A percentile compares a stretch with the other conserved stretches of the same genome.
These are phyloP conservation scores for Amphipyra tragopoginis DNA, from an alignment of 2,888 invertebrate genomes.

Conservation along the genomic window DNA sequence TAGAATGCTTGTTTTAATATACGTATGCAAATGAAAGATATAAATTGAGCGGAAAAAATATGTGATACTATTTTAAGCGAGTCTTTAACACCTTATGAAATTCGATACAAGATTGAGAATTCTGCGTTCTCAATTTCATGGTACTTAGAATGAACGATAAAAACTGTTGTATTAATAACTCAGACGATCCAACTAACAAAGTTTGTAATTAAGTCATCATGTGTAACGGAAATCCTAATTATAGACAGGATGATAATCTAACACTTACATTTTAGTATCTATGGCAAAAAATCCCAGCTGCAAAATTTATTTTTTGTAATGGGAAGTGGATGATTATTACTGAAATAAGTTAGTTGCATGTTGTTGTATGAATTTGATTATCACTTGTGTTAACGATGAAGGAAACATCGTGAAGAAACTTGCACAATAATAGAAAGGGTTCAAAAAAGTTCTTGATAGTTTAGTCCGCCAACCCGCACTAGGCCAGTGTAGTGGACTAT, in stretches of 20 bases:
- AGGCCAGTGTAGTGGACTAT: no score
- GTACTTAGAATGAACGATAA: constrained; percentile 38
- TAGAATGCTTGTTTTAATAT: constrained; percentile 64
- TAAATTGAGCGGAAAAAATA: constrained; percentile 58
- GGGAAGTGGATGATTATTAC: not conserved
- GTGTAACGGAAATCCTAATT: constrained; percentile 49
- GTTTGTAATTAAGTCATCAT: constrained; percentile 40
- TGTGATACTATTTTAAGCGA: constrained; percentile 62
- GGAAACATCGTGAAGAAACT: no score
- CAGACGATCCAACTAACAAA: constrained; percentile 19
- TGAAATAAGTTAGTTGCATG: not conserved
- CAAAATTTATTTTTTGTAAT: not conserved
- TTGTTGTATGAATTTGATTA: no score
- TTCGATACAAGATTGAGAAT: constrained; percentile 62
- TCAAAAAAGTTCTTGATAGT: no score
- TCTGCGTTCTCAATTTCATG: constrained; percentile 47
- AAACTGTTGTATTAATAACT: constrained; percentile 36
- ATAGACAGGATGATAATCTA: constrained; percentile 38
- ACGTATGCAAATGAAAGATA: constrained; percentile 69
- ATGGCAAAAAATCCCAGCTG: constrained; percentile 20
- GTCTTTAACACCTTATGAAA: constrained; percentile 72
- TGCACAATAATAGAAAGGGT: no score
- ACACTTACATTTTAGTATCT: constrained; percentile 29
- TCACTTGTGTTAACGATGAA: no score
- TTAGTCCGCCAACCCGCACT: no score